Evolutionary conservation across 1,140 invertebrate genomes (phyloP), one percentile per base, ranked within the genome.

Genomic region (Nixonia krombeini): DNA sequence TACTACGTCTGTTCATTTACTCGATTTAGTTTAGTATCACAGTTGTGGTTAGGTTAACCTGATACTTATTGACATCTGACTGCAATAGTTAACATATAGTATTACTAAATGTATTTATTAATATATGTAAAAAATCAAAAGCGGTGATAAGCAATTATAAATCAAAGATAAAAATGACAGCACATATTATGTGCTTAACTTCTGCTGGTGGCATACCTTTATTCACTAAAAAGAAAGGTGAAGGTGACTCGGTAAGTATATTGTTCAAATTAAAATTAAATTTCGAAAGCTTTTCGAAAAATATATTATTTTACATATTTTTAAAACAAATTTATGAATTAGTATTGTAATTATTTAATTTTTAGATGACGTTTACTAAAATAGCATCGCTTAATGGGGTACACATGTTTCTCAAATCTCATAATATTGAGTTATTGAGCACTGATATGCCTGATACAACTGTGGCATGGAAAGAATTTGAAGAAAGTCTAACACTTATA

Each of bases 331-430:
- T 7, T 9, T 45, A 1, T 21, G 21, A 3, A 21, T 21, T 21
- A 21, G 6, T 21, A 3, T 21, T 21, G 21, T 21, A 21, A 3
- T 21, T 21, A 21, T 21, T n/a, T 29, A 17, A 29, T 44, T 56
- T 70, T 18, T 12, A 70, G 59, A 51, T 70, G n/a, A 56, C 55
- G 26, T 70, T 70, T 38, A 41, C 67, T 18, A 70, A 47, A 33
- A 61, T 61, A 31, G 67, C 67, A 21, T 21, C 21, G 56, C 67
- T 21, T 21, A 94, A 94, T 86, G 92, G 92, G 4, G 89, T 94
- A n/a, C 92, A 94, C 64, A 92, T 94, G 88, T 94, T 93, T 84
- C 88, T 91, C 0, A 91, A 91, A 74, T 90, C 90, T 1, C 89
- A 92, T 47, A 87, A 89, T 28, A 86, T 92, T 28, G 84, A 88